Percentiles rank a stretch among this genome's conserved stretches.
Evolutionary conservation across 2,113 vertebrate species (phyloP).

Genomic region (Vidua chalybeata): DNA sequence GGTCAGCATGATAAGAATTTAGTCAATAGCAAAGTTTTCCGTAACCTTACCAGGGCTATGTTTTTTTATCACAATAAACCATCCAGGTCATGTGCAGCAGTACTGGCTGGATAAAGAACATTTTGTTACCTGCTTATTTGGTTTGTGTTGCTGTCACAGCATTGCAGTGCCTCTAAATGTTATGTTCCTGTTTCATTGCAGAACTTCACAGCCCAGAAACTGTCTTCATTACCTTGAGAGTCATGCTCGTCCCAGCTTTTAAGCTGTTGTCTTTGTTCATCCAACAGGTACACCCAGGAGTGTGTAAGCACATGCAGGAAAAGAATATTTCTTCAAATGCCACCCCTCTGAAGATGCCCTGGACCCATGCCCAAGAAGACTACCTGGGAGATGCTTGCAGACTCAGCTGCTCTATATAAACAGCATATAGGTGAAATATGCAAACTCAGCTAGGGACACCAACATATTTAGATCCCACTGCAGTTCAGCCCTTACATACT

Average conservation of each 20-base stretch:
- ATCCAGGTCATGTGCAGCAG: background rate
- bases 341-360: background rate
- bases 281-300: fast-evolving
- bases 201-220: background rate
- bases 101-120: background rate
- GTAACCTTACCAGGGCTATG: background rate
- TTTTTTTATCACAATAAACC: background rate
- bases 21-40: background rate
- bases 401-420: background rate
- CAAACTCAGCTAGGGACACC: background rate
- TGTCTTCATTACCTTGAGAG: background rate
- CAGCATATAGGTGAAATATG: background rate
- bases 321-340: background rate
- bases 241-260: background rate
- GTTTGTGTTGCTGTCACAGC: background rate
- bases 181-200: background rate
- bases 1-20: background rate
- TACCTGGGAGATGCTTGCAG: background rate
- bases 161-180: background rate
- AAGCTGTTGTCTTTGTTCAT: background rate
- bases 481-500: background rate
- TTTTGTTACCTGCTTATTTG: background rate
- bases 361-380: background rate
- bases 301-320: background rate
- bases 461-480: background rate